A percentile compares a stretch with the other conserved stretches of the same genome.
These are phyloP conservation scores for Pangasianodon gigas DNA, from an alignment of 2,113 vertebrate genomes.

Conservation along the genomic window DNA sequence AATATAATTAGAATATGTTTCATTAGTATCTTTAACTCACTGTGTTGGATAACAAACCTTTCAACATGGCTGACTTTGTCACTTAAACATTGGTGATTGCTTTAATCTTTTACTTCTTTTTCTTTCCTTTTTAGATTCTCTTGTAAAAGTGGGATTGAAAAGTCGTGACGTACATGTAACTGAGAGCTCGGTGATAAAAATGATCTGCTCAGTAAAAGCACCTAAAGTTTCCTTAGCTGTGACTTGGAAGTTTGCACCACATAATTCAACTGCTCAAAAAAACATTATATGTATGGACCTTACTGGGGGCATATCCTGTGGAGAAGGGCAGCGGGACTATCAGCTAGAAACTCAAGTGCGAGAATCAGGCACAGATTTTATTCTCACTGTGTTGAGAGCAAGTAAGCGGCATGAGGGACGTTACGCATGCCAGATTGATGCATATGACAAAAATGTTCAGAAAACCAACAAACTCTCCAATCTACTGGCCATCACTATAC, in stretches of 20 bases:
- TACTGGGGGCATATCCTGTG: constrained; percentile 73
- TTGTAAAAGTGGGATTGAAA: constrained; percentile 52
- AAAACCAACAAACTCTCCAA: constrained; percentile 65
- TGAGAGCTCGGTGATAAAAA: constrained; percentile 54
- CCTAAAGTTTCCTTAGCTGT: constrained; percentile 59
- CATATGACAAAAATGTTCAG: constrained; percentile 64
- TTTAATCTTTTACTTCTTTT: neutral
- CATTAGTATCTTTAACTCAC: neutral
- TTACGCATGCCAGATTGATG: constrained; percentile 75
- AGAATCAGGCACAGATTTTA: constrained; percentile 39
- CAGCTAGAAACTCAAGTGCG: constrained; percentile 61
- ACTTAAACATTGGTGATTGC: neutral
- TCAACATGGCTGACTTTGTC: neutral
- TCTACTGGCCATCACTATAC: constrained; percentile 64
- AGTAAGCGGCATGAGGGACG: constrained; percentile 63
- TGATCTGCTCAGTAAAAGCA: constrained; percentile 65
- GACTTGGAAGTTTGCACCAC: constrained; percentile 74
- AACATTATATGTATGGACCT: constrained; percentile 68
- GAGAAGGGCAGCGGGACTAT: constrained; percentile 59
- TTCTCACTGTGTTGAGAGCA: constrained; percentile 65
- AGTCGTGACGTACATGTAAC: constrained; percentile 18
- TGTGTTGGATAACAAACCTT: neutral
- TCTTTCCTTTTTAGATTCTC: constrained; percentile 53
- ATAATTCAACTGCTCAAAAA: neutral
- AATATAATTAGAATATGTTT: neutral